A percentile compares a stretch with the other conserved stretches of the same genome.
These are phyloP conservation scores for Mesochorus sp. DNA, from an alignment of 2,888 invertebrate species.

Conservation along the genomic window DNA sequence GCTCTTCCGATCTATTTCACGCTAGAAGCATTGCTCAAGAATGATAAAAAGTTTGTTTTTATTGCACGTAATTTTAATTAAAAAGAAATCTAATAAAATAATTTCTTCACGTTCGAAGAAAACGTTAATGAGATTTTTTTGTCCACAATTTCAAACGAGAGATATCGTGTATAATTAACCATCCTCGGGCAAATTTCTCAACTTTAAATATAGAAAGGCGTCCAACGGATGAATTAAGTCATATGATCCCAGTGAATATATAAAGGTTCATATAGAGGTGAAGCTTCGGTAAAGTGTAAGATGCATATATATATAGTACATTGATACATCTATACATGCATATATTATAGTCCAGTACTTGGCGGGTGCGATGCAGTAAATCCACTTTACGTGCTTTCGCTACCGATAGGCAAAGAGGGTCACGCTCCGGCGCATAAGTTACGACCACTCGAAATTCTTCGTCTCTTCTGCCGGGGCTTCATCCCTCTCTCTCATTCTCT, in stretches of 20 bases:
- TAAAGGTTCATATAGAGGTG: slow-evolving; percentile 6
- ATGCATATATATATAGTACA: background rate
- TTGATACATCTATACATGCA: slow-evolving; percentile 8
- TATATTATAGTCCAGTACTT: slow-evolving; percentile 32
- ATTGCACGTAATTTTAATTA: too few species aligned
- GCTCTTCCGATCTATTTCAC: too few species aligned
- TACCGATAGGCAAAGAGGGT: slow-evolving; percentile 75
- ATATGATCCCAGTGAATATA: slow-evolving; percentile 7
- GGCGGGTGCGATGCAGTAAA: slow-evolving; percentile 71
- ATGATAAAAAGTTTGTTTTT: too few species aligned
- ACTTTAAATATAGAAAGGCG: background rate
- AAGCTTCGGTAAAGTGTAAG: slow-evolving; percentile 30
- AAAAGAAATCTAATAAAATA: too few species aligned
- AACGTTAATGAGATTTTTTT: too few species aligned
- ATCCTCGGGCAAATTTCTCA: background rate
- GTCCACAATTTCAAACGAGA: too few species aligned
- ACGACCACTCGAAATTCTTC: slow-evolving; percentile 73
- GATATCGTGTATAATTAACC: too few species aligned
- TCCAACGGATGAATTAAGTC: slow-evolving; percentile 15
- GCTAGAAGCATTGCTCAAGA: too few species aligned
- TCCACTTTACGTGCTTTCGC: slow-evolving; percentile 73
- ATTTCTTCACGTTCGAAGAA: too few species aligned
- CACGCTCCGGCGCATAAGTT: slow-evolving; percentile 70
- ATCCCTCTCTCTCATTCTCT: slow-evolving; percentile 16
- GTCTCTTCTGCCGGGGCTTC: slow-evolving; percentile 60